Base-by-base conservation (phyloP, 2,888 invertebrate species). In the Thecocarcelia acutangulata region DNA sequence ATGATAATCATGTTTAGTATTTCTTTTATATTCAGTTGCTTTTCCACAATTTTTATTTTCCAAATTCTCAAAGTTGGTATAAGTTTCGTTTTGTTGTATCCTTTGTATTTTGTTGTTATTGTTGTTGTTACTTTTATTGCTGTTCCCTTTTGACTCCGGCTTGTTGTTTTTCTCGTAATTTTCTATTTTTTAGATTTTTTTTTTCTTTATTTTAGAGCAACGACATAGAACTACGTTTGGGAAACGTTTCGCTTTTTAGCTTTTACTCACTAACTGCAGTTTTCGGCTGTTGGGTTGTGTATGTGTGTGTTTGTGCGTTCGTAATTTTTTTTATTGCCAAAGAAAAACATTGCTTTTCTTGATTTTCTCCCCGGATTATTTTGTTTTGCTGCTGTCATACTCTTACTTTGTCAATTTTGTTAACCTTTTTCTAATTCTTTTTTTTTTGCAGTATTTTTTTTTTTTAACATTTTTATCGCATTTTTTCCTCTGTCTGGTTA, bases 401-500 rank as follows among this genome's bases (percentile, higher is more conserved):
- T 66, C 44, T 58, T 75, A 46, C 75, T 75, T 75, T 78, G 78
- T 75, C 82, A 75, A 66, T 78, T 82, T 75, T 82, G 74, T 82
- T 82, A 82, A 85, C 84, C 77, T 85, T 85, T 84, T 85, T 85
- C 84, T 83, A 80, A 82, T 61, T 78, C 75, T 58, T 52, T 69
- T 48, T 33, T 33, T 68, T 74, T 70, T n/a, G 21, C 19, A 1
- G 6, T 12, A 50, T 72, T 66, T 48, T 12, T 56, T 68, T 56
- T 28, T 37, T 40, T 58, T 75, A 63, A 61, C 66, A 44, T 50
- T 69, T 64, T 58, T 64, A 58, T 80, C 72, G 83, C 77, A 80
- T 84, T 85, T 86, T 86, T 87, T 85, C 87, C 73, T 75, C 85
- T 87, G 91, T 90, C 91, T 91, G 91, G 89, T 90, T 88, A 90